Base-by-base conservation (phyloP, 2,888 invertebrate species). In the Salpingus planirostris region DNA sequence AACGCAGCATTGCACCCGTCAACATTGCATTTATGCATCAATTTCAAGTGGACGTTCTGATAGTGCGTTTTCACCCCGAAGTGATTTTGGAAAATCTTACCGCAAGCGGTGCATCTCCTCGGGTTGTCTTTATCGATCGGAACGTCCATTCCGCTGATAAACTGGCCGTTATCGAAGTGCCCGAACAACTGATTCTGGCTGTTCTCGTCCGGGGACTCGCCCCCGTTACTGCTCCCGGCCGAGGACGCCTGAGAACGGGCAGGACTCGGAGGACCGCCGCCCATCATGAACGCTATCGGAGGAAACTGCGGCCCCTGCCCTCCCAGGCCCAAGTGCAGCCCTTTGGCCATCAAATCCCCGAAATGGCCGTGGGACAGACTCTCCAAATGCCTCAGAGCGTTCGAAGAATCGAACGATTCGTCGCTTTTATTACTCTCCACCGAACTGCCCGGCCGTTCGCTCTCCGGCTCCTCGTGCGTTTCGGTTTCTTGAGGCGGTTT, bases 1-100 rank as follows among this genome's bases (percentile, higher is more conserved):
- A 95, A 96, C 0, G 91, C 86, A 0, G 93, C 93, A 65, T 87
- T 87, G 62, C 96, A 96, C 1, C 93, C 92, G 45, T 92, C 92
- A 13, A 91, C 83, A 54, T 83, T 88, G 67, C 96, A 96, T 59
- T 87, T 88, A 66, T 93, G 93, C 84, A 92, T 89, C 38, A 93
- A 67, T 66, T 95, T 95, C 30, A 95, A 76, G 65, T 96, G 95
- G 6, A 90, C 87, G 63, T 89, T 93, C 69, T 92, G 92, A 63
- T 91, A 95, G 62, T 96, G 96, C 1, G 88, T 87, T 66, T 92
- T 93, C 13, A 93, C 80, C 28, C 88, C 85, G 59, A 91, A 92
- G 52, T 89, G 84, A 58, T 91, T 95, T 63, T 88, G 90, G 64
- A 93, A 95, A 55, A 86, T 75, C 66, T 92, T 91, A 4, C 88